A percentile compares a stretch with the other conserved stretches of the same genome.
Conservation (phyloP, 1,140 invertebrate genomes). For the Hycleus phaleratus region DNA sequence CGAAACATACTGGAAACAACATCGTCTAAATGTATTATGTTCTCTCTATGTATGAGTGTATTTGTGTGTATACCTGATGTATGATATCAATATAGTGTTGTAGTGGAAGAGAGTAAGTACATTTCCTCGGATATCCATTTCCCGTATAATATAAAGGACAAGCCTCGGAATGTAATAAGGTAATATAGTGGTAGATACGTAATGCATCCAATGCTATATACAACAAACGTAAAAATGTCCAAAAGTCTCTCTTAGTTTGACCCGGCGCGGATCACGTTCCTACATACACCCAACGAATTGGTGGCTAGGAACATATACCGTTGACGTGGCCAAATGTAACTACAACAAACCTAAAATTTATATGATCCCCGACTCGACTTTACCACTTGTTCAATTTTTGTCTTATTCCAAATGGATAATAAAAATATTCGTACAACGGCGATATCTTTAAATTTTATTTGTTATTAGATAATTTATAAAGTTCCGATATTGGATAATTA, state of each 20-base stretch:
- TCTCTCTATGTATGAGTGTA: too few relatives aligned
- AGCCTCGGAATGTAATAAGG: constrained; percentile 21
- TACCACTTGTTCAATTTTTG: neutral
- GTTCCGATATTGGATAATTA: neutral
- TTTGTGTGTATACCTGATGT: constrained; percentile 10
- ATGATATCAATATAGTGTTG: constrained; percentile 15
- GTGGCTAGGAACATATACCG: constrained; percentile 21
- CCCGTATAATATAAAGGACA: constrained; percentile 17
- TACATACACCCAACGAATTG: constrained; percentile 18
- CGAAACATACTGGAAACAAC: neutral
- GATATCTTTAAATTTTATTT: constrained; percentile 8
- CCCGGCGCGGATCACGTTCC: constrained; percentile 19
- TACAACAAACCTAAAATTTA: constrained; percentile 19
- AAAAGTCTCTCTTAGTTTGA: constrained; percentile 26
- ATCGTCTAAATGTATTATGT: neutral
- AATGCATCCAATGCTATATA: constrained; percentile 22
- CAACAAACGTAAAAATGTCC: constrained; percentile 22
- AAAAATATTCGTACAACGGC: constrained; percentile 17
- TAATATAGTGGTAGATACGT: constrained; percentile 19
- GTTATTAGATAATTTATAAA: constrained; percentile 5
- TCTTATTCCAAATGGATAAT: constrained; percentile 5
- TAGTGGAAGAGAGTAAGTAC: constrained; percentile 6
- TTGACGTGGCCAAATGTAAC: constrained; percentile 22
- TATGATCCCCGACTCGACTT: constrained; percentile 19
- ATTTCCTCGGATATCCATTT: constrained; percentile 13